Percentiles rank a stretch among this genome's conserved stretches.
Conservation (phyloP, 64 coral and sea anemone species). For the Pocillopora verrucosa region DNA sequence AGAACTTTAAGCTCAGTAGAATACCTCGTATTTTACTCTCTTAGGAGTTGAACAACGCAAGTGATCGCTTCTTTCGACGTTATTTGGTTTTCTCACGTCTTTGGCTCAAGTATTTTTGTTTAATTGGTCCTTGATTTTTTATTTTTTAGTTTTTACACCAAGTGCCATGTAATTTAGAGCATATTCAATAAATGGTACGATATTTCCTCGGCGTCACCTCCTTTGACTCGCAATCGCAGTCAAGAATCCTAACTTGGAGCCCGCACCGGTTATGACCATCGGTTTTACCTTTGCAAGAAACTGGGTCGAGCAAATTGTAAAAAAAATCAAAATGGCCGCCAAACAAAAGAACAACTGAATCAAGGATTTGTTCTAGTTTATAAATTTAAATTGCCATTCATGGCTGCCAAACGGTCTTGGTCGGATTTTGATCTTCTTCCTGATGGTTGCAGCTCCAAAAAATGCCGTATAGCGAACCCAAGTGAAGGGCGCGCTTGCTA, state of each 20-base stretch:
- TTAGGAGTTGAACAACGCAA: no score
- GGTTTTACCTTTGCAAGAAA: not conserved
- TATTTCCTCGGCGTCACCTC: no score
- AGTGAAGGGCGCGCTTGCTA: not conserved
- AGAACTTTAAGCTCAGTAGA: no score
- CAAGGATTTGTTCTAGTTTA: not conserved
- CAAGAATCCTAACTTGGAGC: not conserved
- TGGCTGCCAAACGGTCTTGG: conserved; percentile 11
- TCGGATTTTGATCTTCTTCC: not conserved
- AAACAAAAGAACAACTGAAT: not conserved
- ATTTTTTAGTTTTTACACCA: no score
- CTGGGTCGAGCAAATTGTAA: not conserved
- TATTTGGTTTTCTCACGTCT: no score
- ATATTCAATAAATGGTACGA: no score
- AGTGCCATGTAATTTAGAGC: no score
- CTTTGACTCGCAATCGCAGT: no score
- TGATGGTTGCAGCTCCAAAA: not conserved
- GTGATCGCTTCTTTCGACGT: no score
- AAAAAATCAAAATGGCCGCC: not conserved
- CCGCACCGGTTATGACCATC: not conserved
- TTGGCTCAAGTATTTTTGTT: no score
- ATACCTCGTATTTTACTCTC: no score
- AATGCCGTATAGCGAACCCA: not conserved
- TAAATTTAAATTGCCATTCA: not conserved
- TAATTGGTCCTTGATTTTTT: no score